A percentile compares a stretch with the other conserved stretches of the same genome.
These are phyloP conservation scores for Drosophila santomea DNA, from an alignment of 1,140 invertebrate genomes.

Conservation along the genomic window DNA sequence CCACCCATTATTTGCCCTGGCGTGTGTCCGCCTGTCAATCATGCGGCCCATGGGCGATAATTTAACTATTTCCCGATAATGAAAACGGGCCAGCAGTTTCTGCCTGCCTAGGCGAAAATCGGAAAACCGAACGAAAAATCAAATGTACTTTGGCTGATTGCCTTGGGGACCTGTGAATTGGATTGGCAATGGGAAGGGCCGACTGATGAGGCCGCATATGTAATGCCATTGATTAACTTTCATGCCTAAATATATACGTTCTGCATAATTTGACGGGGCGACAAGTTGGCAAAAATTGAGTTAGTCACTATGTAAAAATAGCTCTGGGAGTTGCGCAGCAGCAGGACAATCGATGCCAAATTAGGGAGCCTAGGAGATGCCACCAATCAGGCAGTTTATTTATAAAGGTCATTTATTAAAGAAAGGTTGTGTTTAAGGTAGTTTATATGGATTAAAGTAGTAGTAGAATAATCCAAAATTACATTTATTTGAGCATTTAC, in stretches of 20 bases:
- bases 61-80: constrained; percentile 77
- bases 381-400: background rate
- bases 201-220: constrained; percentile 52
- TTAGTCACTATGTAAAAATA: constrained; percentile 50
- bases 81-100: constrained; percentile 59
- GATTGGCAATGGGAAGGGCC: constrained; percentile 32
- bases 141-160: constrained; percentile 77
- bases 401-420: background rate
- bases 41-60: constrained; percentile 64
- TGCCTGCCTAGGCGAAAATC: constrained; percentile 33
- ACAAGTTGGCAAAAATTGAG: constrained; percentile 76
- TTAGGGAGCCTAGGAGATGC: constrained; percentile 2
- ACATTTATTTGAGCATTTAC: no score
- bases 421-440: no score
- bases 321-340: constrained; percentile 2
- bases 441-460: no score
- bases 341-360: constrained; percentile 18
- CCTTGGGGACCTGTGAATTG: constrained; percentile 68
- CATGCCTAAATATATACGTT: constrained; percentile 43
- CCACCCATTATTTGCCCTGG: background rate
- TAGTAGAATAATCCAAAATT: no score
- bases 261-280: constrained; percentile 61
- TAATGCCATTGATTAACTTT: constrained; percentile 79
- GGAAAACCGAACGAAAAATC: constrained; percentile 62
- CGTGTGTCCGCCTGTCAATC: constrained; percentile 62